These are phyloP conservation scores for Blennius ocellaris DNA, from an alignment of 2,113 vertebrate genomes.

Conservation along the genomic window DNA sequence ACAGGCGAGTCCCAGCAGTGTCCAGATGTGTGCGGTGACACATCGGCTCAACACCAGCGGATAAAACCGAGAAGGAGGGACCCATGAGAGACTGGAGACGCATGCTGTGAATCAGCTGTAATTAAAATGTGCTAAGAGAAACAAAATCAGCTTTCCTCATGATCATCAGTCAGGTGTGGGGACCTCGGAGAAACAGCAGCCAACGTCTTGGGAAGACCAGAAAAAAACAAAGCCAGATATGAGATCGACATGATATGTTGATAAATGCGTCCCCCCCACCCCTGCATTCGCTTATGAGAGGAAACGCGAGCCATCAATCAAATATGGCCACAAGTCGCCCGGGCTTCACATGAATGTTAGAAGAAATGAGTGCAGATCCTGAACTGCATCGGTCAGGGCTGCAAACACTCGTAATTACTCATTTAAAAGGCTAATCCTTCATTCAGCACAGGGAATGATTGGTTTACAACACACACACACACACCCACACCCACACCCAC, in stretches of 20 bases:
- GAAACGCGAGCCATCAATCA: constrained; percentile 47
- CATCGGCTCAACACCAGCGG: constrained; percentile 71
- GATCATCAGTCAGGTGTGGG: constrained; percentile 33
- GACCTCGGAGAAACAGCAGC: constrained; percentile 5
- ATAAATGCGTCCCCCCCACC: constrained; percentile 29
- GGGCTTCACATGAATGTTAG: constrained; percentile 50
- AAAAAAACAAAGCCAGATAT: constrained; percentile 6
- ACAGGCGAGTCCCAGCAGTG: constrained; percentile 47
- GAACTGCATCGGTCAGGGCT: constrained; percentile 63
- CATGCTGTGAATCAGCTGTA: constrained; percentile 70
- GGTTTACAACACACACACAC: constrained; percentile 3
- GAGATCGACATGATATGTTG: neutral
- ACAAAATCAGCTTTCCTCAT: constrained; percentile 30
- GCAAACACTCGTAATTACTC: constrained; percentile 66
- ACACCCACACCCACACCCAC: no score
- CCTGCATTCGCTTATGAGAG: constrained; percentile 33
- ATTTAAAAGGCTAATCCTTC: constrained; percentile 61
- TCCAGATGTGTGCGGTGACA: constrained; percentile 60
- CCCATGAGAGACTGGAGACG: constrained; percentile 39
- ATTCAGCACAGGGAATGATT: constrained; percentile 31
- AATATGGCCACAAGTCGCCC: constrained; percentile 33
- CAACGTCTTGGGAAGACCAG: neutral
- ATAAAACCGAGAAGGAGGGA: constrained; percentile 61
- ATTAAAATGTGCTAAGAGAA: constrained; percentile 71
- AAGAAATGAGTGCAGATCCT: constrained; percentile 50